Conservation (phyloP, 2,797 vertebrate genomes). For the Avahi laniger region DNA sequence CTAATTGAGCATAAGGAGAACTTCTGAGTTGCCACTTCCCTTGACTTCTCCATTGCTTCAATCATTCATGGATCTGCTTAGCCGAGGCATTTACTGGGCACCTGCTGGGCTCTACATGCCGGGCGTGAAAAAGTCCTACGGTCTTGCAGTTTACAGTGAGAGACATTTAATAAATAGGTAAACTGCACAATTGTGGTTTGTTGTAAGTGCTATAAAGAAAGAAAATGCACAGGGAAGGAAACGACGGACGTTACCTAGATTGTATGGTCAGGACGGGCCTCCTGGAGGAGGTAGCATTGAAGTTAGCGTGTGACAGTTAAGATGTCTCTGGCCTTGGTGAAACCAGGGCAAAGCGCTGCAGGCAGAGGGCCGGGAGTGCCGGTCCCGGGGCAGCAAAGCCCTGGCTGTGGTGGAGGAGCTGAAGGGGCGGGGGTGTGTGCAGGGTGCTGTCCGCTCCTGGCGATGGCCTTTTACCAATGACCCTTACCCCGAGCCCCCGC, state of each 20-base stretch:
- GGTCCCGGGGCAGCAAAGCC: too few species aligned
- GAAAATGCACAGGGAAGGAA: not conserved
- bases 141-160: not conserved
- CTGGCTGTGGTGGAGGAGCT: not conserved
- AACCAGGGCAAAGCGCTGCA: too few species aligned
- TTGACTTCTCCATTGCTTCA: not conserved
- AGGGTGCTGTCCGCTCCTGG: not conserved
- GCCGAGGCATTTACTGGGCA: not conserved
- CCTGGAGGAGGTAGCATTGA: rapidly evolving
- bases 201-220: not conserved
- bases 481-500: rapidly evolving
- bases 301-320: too few species aligned
- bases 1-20: not conserved
- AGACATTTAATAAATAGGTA: not conserved
- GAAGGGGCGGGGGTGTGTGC: not conserved
- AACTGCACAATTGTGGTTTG: not conserved
- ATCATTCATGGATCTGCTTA: not conserved
- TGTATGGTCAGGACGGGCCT: rapidly evolving
- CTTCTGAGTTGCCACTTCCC: not conserved
- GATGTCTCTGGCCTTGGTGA: rapidly evolving
- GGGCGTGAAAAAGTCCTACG: too few species aligned
- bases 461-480: not conserved
- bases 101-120: rapidly evolving
- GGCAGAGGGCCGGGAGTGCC: rapidly evolving
- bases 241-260: rapidly evolving